Conservation (phyloP, 2,113 vertebrate genomes). For the Corythornis vintsioides region DNA sequence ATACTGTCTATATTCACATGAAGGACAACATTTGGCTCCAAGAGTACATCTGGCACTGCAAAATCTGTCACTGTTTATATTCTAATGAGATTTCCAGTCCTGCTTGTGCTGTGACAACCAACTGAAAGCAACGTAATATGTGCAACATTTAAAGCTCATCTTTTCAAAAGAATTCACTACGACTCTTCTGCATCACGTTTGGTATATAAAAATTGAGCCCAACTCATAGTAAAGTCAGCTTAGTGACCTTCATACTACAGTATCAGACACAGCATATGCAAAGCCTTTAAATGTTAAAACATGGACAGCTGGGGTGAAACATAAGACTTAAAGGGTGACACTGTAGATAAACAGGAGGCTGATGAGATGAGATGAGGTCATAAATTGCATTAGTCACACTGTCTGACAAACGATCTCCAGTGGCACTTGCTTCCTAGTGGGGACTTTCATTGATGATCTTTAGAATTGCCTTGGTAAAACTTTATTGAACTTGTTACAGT, state of each 20-base stretch:
- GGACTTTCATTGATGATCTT: background rate
- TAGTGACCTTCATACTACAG: constrained; percentile 61
- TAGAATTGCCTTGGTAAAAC: background rate
- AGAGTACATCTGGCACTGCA: background rate
- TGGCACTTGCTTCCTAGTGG: background rate
- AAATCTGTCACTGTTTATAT: constrained; percentile 3
- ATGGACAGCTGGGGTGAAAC: constrained; percentile 74
- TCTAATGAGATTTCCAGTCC: constrained; percentile 10
- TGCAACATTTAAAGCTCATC: constrained; percentile 8
- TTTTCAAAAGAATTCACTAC: background rate
- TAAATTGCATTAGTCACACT: constrained; percentile 60
- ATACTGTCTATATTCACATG: background rate
- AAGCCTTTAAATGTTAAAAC: constrained; percentile 70
- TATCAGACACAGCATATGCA: constrained; percentile 53
- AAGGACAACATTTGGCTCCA: background rate
- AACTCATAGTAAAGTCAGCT: constrained; percentile 50
- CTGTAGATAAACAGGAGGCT: constrained; percentile 59
- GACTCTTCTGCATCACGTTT: constrained; percentile 46
- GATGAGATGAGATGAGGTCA: constrained; percentile 51
- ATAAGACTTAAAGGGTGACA: constrained; percentile 68
- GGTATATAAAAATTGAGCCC: constrained; percentile 45
- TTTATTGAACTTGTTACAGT: background rate
- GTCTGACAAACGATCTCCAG: constrained; percentile 29
- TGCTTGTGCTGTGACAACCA: background rate
- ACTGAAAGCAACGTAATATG: background rate